phyloP scores from a whole-genome alignment of 2,113 vertebrate species.

The Rhadina sibilatrix region DNA sequence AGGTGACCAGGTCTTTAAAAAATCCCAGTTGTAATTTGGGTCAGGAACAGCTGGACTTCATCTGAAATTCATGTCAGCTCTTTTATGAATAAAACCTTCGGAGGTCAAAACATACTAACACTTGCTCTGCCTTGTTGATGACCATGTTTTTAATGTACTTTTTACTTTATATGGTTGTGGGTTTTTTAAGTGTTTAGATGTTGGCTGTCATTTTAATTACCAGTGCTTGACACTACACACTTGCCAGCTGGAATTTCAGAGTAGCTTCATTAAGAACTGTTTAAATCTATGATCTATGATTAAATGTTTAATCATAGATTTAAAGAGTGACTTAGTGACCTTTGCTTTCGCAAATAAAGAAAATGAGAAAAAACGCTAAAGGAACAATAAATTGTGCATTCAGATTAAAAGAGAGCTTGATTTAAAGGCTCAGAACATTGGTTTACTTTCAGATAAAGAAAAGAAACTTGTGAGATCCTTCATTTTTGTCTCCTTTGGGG shows the following conservation, averaged over 20 bases:
- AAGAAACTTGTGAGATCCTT: neutral
- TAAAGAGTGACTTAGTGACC: neutral
- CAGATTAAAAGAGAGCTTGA: neutral
- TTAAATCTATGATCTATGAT: too few relatives aligned
- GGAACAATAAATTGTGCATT: neutral
- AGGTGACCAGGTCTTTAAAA: neutral
- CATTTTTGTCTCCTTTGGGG: neutral
- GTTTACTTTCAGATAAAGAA: neutral
- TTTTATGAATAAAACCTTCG: neutral
- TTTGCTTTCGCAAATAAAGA: slow-evolving; percentile 10
- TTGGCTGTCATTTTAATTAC: neutral
- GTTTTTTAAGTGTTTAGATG: neutral
- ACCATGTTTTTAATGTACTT: neutral
- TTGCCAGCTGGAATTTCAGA: neutral
- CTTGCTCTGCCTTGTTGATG: neutral
- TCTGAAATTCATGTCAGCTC: neutral
- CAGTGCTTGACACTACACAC: neutral
- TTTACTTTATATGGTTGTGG: neutral
- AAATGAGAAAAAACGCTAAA: neutral
- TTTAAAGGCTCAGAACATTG: neutral
- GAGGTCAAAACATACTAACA: neutral
- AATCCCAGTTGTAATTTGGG: neutral
- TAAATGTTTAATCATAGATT: neutral
- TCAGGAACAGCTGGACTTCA: neutral
- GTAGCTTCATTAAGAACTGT: neutral